A percentile compares a stretch with the other conserved stretches of the same genome.
phyloP scores from a whole-genome alignment of 2,888 invertebrate genomes.

The Sminthurinus aureus region DNA sequence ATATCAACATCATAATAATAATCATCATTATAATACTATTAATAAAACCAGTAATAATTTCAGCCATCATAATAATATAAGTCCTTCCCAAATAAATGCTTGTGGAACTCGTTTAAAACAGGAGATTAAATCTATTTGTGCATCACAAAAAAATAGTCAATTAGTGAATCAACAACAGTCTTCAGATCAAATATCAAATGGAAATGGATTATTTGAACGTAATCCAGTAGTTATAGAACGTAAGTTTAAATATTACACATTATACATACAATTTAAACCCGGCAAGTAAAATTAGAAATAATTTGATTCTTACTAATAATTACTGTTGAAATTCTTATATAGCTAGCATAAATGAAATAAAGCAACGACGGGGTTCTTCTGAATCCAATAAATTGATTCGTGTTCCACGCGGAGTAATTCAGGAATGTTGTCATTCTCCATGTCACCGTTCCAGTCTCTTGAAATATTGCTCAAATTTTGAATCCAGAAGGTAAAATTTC shows the following conservation, averaged over 20 bases:
- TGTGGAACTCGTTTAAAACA: constrained; percentile 20
- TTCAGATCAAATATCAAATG: too few species aligned
- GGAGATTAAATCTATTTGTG: constrained; percentile 31
- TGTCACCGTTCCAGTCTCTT: constrained; percentile 16
- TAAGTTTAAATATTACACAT: not conserved
- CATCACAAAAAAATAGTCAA: not conserved
- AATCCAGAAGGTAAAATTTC: not conserved
- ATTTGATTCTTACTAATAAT: not conserved
- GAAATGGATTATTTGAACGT: not conserved
- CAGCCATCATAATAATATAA: not conserved
- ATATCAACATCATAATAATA: too few species aligned
- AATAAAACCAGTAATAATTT: too few species aligned
- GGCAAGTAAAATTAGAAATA: too few species aligned
- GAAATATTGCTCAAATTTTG: constrained; percentile 26
- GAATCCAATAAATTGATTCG: not conserved
- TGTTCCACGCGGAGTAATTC: constrained; percentile 24
- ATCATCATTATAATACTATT: not conserved
- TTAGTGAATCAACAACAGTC: not conserved
- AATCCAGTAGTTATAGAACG: not conserved
- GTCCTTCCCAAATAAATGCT: not conserved
- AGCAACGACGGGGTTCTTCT: not conserved
- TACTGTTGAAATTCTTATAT: too few species aligned
- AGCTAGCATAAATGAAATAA: not conserved
- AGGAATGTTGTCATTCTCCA: constrained; percentile 27
- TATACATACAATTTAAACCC: not conserved